Base-by-base conservation (phyloP, 1,140 invertebrate genomes). In the Triops longicaudatus region DNA sequence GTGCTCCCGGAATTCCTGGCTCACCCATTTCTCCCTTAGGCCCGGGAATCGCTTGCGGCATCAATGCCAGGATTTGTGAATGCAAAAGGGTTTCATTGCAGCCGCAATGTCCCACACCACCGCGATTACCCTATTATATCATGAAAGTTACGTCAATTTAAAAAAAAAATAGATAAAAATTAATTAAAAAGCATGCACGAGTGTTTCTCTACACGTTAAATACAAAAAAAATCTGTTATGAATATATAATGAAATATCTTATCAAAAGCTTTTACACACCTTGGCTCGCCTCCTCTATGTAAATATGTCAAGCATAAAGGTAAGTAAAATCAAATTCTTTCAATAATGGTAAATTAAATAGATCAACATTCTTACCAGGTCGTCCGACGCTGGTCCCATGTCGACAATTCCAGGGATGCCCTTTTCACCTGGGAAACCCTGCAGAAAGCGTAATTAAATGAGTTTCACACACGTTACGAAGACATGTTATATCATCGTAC, bases 271-370 rank as follows among this genome's bases (percentile, higher is more conserved):
- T 75, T 1, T 37, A 63, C 75, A 79, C 75, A 77, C n/a, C 73
- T 72, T 37, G 73, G 73, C 22, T 26, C 41, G 73, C 71, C 63
- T 37, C 73, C 75, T 37, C 78, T 79, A 3, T 77, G 78, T 2
- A 78, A 76, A n/a, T 80, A 78, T 6, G 81, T 79, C 9, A 78
- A 78, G 7, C 81, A 81, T n/a, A 63, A 63, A 63, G 50, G 50
- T 72, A 31, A 73, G 43, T 74, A 76, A n/a, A 44, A 72, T 76
- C 74, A 73, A 81, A 73, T 79, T 77, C 84, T 86, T 87, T 17
- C 14, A 63, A 63, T 6, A n/a, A 0, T 63, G 17, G n/a, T n/a
- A 14, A 63, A 63, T 63, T 63, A 17, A 17, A 63, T 6, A 22
- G 14, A 6, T 63, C 10, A 63, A n/a, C 50, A 6, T n/a, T n/a